Base-by-base conservation (phyloP, 2,888 invertebrate genomes). In the Amphimallon solstitiale region DNA sequence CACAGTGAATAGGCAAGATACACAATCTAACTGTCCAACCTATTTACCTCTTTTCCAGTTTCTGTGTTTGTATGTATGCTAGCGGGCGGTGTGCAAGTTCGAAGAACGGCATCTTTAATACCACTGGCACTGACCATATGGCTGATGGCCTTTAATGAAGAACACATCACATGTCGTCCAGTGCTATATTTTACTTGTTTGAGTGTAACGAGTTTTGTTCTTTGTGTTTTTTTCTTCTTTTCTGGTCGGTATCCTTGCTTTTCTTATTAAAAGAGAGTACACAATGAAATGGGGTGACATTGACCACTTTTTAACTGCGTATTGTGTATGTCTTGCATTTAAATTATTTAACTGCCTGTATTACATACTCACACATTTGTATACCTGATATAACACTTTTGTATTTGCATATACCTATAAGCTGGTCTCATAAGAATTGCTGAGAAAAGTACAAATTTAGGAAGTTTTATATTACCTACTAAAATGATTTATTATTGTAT, bases 41-140 rank as follows among this genome's bases (percentile, higher is more conserved):
- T 54, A 64, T 64, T 64, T 64, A 64, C 63, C 63, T 64, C 63
- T 46, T 64, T 64, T 64, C 54, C 63, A 64, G 63, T 64, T 64
- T 54, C 45, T 54, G 17, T 40, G 23, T 43, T 12, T 63, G 51
- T 51, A 37, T 49, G 38, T 49, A 34, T 40, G 38, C 49, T 40
- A 43, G 56, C 43, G 56, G 38, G 17, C 38, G 34, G 12, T 38
- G 54, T 38, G 37, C 38, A 21, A 54, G 54, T 54, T 54, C 54
- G 56, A 56, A 56, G 56, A 56, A 56, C 56, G 56, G 56, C 56
- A 56, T 51, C 51, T 51, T 51, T 51, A 34, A 51, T 51, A 51
- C 51, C 15, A 40, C 29, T 7, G 7, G 5, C 7, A 29, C 56
- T 40, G 56, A 40, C 56, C 56, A 56, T 56, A 56, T 56, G 56